A percentile compares a stretch with the other conserved stretches of the same genome.
These are phyloP conservation scores for Dryomyza anilis DNA, from an alignment of 2,888 invertebrate species.

Conservation along the genomic window DNA sequence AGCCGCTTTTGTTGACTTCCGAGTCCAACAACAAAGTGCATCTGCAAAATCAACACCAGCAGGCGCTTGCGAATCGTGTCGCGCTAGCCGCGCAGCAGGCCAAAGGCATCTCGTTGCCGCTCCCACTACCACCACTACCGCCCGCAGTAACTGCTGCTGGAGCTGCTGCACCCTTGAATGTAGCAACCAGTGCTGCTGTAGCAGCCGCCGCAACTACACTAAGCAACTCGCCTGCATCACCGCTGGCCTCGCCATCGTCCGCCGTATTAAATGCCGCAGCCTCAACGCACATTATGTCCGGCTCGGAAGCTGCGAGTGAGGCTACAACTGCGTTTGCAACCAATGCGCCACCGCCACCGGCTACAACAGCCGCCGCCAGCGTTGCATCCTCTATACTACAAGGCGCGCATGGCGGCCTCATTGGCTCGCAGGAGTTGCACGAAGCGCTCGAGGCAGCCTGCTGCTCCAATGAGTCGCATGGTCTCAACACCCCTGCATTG, in stretches of 20 bases:
- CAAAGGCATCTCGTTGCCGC: too few species aligned
- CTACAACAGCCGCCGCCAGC: conserved; percentile 32
- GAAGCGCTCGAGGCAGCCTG: conserved; percentile 47
- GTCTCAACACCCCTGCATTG: conserved; percentile 36
- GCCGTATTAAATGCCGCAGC: conserved; percentile 21
- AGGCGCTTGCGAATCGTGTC: conserved; percentile 45
- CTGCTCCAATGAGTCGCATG: conserved; percentile 43
- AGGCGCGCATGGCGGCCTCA: conserved; percentile 35
- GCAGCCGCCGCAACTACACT: conserved; percentile 42
- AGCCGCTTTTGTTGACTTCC: conserved; percentile 39
- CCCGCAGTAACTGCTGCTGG: background rate
- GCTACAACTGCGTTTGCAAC: background rate
- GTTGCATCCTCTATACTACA: conserved; percentile 37
- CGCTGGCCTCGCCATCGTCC: conserved; percentile 51
- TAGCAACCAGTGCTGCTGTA: conserved; percentile 39
- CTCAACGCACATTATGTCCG: conserved; percentile 10
- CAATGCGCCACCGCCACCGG: conserved; percentile 30
- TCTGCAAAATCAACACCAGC: conserved; percentile 43
- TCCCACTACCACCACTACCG: conserved; percentile 44
- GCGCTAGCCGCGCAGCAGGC: conserved; percentile 50
- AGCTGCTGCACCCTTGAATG: conserved; percentile 35
- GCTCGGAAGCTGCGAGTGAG: background rate
- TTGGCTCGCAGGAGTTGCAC: conserved; percentile 44
- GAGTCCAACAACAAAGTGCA: conserved; percentile 17
- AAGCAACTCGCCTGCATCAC: conserved; percentile 55